These are phyloP conservation scores for Sitobion miscanthi DNA, from an alignment of 1,140 invertebrate species.

Conservation along the genomic window DNA sequence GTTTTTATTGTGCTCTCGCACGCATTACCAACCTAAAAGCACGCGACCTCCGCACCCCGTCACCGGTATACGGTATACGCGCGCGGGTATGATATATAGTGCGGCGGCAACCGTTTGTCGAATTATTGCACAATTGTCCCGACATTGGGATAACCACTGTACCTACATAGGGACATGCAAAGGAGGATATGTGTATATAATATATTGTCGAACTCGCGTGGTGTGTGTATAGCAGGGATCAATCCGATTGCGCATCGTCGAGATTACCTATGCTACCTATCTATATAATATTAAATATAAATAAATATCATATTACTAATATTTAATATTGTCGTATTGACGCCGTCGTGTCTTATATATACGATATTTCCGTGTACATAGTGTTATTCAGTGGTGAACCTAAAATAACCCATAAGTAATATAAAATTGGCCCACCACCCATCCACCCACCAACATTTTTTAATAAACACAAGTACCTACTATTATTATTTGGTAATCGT, in stretches of 20 bases:
- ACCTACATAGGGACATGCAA: neutral
- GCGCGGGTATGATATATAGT: neutral
- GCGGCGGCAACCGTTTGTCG: neutral
- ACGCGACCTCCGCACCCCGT: neutral
- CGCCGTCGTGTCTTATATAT: neutral
- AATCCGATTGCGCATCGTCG: neutral
- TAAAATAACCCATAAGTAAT: too few relatives aligned
- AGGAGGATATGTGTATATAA: neutral
- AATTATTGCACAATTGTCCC: neutral
- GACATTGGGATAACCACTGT: neutral
- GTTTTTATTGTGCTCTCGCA: constrained; percentile 17
- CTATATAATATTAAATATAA: too few relatives aligned
- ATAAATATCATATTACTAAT: neutral
- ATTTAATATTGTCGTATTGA: neutral
- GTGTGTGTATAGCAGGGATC: neutral
- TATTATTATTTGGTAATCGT: too few relatives aligned
- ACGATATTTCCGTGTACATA: neutral
- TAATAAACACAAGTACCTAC: too few relatives aligned
- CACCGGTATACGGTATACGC: neutral
- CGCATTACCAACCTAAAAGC: constrained; percentile 40
- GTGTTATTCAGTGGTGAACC: too few relatives aligned
- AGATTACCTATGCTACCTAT: neutral
- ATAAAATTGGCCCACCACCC: too few relatives aligned
- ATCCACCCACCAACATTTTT: too few relatives aligned
- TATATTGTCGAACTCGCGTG: neutral